These are phyloP conservation scores for Muricea muricata DNA, from an alignment of 92 coral and sea anemone species.

Conservation along the genomic window DNA sequence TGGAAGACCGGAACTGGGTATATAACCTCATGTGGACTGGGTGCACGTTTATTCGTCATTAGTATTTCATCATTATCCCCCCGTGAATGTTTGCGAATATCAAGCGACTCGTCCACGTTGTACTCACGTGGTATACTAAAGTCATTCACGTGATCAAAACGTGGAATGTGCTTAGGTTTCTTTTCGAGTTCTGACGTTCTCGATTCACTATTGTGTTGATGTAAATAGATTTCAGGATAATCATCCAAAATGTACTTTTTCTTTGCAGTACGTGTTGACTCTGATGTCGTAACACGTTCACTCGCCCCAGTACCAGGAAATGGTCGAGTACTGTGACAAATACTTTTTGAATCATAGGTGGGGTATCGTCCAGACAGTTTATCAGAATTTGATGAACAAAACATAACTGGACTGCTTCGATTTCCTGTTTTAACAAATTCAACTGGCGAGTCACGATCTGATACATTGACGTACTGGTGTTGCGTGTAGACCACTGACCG, in stretches of 20 bases:
- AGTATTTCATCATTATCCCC: conserved; percentile 13
- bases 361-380: background rate
- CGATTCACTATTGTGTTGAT: background rate
- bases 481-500: background rate
- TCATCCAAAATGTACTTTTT: background rate
- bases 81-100: background rate
- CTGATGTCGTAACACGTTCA: background rate
- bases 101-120: background rate
- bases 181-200: background rate
- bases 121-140: conserved; percentile 6
- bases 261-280: background rate
- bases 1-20: conserved; percentile 32
- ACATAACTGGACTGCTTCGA: conserved; percentile 29
- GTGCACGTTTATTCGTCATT: conserved; percentile 7
- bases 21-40: conserved; percentile 37
- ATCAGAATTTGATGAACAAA: conserved; percentile 27
- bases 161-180: background rate
- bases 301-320: background rate
- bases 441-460: conserved; percentile 2
- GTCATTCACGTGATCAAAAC: conserved; percentile 26
- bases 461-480: background rate
- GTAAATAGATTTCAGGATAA: background rate
- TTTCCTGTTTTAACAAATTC: conserved; percentile 20
- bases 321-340: background rate
- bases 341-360: background rate